Evolutionary conservation across 2,113 vertebrate species (phyloP), one percentile per base, ranked within the genome.

Genomic region (Turnix velox): DNA sequence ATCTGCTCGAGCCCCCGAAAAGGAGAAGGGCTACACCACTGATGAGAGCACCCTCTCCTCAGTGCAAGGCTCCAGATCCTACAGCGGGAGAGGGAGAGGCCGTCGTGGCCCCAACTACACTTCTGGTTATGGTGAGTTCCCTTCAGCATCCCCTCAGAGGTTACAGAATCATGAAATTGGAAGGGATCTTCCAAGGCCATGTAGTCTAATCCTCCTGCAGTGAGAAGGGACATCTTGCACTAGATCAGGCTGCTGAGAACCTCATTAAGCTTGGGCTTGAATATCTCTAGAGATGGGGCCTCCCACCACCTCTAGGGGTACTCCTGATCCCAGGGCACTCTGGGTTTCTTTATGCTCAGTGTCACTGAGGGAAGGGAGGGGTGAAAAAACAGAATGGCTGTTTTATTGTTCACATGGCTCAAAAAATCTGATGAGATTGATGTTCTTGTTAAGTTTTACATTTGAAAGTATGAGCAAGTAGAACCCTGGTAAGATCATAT

Each of bases 61-160:
- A 28, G 94, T 98, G 67, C 99, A 99, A 61, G 98, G 96, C 84
- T 98, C 98, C 93, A 98, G 99, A 65, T 99, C 99, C 88, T 99
- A 99, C 97, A 98, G 98, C 12, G 98, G 98, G 72, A 98, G 99
- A 85, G 99, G 99, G 18, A 98, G 99, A 76, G 99, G 99, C 67
- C 98, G 99, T 90, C 97, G 98, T 87, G 99, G 98, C 75, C 98
- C 98, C 88, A 98, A 98, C 97, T 99, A 99, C 97, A 99, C 97
- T 7, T 98, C 98, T 92, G 98, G 99, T 95, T 99, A 99, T 35
- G 99, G 99, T 99, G 97, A 94, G 96, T 69, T 39, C 58, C 51
- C 65, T n/a, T 12, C 35, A 46, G 31, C 48, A 16, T 37, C 37
- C 62, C 3, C 18, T 14, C 6, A 48, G 54, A 0, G 66, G 12